phyloP scores from a whole-genome alignment of 2,888 invertebrate genomes.

The Drosophila sordidula region DNA sequence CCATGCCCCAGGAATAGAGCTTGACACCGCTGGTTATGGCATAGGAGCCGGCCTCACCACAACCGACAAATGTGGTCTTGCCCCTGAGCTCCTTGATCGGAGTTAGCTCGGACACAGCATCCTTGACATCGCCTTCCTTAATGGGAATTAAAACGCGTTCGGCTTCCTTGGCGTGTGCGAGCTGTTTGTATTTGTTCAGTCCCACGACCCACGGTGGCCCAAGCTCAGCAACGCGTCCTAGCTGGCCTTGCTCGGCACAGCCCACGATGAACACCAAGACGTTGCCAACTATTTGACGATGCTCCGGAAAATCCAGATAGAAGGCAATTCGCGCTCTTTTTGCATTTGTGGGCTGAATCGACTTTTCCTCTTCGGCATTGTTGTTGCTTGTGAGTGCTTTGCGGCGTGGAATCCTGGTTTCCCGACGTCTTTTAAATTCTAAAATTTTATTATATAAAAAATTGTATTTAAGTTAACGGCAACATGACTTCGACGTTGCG shows the following conservation, averaged over 20 bases:
- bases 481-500: conserved; percentile 24
- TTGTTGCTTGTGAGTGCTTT: conserved; percentile 59
- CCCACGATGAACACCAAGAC: conserved; percentile 94
- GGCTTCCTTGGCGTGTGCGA: conserved; percentile 85
- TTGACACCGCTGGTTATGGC: conserved; percentile 92
- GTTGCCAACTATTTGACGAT: conserved; percentile 86
- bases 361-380: conserved; percentile 53
- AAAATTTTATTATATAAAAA: conserved; percentile 42
- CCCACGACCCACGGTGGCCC: conserved; percentile 97
- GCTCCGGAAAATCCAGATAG: conserved; percentile 77
- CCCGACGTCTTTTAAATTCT: conserved; percentile 15
- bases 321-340: conserved; percentile 68
- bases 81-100: conserved; percentile 88
- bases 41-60: conserved; percentile 92
- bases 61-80: conserved; percentile 89
- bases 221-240: conserved; percentile 93
- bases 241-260: conserved; percentile 97
- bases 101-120: conserved; percentile 87
- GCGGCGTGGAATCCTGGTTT: conserved; percentile 62
- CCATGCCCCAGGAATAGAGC: conserved; percentile 96
- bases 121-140: conserved; percentile 88
- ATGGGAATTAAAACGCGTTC: conserved; percentile 74
- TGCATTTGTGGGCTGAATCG: conserved; percentile 22
- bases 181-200: conserved; percentile 97
- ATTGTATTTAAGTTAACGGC: conserved; percentile 21